Conservation (phyloP, 2,113 vertebrate species). For the Mirounga angustirostris region DNA sequence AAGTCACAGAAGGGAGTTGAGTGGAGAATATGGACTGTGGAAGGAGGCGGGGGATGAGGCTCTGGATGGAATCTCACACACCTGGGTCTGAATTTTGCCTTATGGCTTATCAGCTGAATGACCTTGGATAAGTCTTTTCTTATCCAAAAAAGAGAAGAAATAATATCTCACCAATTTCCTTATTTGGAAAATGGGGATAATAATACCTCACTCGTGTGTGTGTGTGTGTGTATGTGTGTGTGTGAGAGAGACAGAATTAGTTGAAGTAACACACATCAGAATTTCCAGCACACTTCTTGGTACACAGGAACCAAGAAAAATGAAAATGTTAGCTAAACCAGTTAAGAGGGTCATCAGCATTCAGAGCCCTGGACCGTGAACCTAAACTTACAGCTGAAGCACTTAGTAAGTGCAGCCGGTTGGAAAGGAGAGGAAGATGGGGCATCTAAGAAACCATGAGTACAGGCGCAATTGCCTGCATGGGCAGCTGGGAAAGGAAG, state of each 20-base stretch:
- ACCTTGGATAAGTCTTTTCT: not conserved
- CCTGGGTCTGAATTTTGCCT: not conserved
- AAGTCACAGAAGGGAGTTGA: not conserved
- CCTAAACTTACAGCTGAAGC: not conserved
- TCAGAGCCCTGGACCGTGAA: not conserved
- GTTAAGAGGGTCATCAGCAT: not conserved
- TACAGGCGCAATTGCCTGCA: not conserved
- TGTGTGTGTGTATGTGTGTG: not conserved
- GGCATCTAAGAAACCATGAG: not conserved
- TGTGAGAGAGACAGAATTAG: not conserved
- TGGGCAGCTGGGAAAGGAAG: not conserved
- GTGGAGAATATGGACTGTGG: not conserved
- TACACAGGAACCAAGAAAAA: not conserved
- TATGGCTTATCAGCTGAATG: not conserved
- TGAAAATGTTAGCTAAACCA: not conserved
- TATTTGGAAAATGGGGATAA: conserved; percentile 20
- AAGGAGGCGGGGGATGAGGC: not conserved
- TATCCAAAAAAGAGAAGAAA: not conserved
- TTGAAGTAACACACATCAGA: not conserved
- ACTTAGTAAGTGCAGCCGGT: not conserved
- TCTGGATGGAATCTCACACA: not conserved
- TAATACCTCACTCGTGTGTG: not conserved
- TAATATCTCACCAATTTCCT: not conserved
- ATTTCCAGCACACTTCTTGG: conserved; percentile 8
- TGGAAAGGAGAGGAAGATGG: not conserved